Evolutionary conservation across 2,797 vertebrate genomes (phyloP).

Genomic region (Mionectes olivaceus): DNA sequence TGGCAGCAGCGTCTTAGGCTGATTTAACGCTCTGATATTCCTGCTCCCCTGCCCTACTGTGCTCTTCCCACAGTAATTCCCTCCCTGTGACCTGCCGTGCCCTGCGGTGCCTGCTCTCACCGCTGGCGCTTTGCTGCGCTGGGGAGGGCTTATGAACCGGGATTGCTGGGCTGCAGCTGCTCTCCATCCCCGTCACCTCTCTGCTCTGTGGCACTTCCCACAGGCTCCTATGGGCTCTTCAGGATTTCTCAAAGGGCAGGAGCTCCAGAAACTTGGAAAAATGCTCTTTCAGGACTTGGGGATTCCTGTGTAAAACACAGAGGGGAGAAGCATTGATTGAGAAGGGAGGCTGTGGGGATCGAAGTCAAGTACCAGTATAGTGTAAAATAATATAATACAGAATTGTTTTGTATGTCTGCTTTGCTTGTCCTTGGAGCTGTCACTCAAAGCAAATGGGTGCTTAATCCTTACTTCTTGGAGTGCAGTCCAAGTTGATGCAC

Average conservation of each 20-base stretch:
- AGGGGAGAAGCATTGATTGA: not conserved
- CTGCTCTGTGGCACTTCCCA: accelerated
- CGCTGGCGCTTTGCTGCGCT: accelerated
- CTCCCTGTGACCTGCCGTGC: not conserved
- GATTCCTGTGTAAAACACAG: not conserved
- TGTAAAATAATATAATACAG: not conserved
- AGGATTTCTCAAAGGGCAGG: not conserved
- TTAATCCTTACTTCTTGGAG: not conserved
- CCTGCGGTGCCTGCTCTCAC: not conserved
- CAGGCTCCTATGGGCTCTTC: not conserved
- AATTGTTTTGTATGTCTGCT: not conserved
- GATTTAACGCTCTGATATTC: accelerated
- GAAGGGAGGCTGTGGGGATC: not conserved
- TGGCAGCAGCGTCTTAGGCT: not conserved
- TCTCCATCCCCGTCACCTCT: not conserved
- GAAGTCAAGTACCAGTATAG: not conserved
- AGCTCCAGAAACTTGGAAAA: not conserved
- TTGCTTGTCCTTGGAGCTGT: not conserved
- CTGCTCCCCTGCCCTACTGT: not conserved
- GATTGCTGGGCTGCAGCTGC: not conserved
- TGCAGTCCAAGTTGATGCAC: not conserved
- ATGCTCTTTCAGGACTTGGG: not conserved
- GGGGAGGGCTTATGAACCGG: not conserved
- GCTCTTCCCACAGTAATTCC: not conserved
- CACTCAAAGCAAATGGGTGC: not conserved